These are phyloP conservation scores for Tragelaphus buxtoni DNA, from an alignment of 2,113 vertebrate species.

Conservation along the genomic window DNA sequence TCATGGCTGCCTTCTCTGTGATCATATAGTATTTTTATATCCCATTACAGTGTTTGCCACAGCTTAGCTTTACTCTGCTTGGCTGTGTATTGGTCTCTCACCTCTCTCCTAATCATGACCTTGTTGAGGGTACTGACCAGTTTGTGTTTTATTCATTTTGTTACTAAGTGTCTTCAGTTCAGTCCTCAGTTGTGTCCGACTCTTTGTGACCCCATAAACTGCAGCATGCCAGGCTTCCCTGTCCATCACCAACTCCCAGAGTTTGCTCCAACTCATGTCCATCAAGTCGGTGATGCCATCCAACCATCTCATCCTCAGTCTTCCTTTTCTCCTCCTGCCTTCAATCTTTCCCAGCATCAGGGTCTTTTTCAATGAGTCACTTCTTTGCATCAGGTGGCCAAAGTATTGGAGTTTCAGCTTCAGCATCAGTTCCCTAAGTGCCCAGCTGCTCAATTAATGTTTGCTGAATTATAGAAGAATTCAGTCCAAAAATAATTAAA, in stretches of 20 bases:
- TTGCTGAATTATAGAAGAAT: slow-evolving; percentile 46
- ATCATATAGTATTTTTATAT: neutral
- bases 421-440: neutral
- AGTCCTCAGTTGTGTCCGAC: accelerated
- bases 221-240: neutral
- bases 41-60: neutral
- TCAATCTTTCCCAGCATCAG: neutral
- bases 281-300: neutral
- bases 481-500: slow-evolving; percentile 39
- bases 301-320: neutral
- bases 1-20: neutral
- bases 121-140: neutral
- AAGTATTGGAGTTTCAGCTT: neutral
- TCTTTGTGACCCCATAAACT: neutral
- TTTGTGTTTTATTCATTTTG: slow-evolving; percentile 15
- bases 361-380: neutral
- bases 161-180: neutral
- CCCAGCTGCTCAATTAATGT: slow-evolving; percentile 5
- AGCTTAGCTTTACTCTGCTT: neutral
- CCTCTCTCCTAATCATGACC: slow-evolving; percentile 17
- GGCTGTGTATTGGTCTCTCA: neutral
- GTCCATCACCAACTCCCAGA: neutral
- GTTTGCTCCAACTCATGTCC: neutral
- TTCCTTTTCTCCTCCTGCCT: neutral
- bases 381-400: neutral